phyloP scores from a whole-genome alignment of 2,113 vertebrate genomes.

The Phodopus roborovskii region DNA sequence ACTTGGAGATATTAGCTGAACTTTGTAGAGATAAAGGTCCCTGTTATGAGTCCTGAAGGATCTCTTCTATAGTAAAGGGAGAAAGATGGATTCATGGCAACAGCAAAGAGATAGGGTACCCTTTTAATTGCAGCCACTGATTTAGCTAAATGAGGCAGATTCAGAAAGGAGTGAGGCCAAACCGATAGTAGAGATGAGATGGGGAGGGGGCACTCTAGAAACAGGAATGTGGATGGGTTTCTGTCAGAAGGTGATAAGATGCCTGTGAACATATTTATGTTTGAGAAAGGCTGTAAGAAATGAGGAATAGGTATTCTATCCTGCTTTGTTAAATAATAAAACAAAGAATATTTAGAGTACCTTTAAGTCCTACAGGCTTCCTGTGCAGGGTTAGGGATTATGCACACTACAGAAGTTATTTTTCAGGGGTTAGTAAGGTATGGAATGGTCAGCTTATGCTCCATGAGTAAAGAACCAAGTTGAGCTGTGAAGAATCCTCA shows the following conservation, averaged over 20 bases:
- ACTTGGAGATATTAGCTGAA: neutral
- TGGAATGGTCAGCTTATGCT: neutral
- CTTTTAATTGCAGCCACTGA: neutral
- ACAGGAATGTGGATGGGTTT: neutral
- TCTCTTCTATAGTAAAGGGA: neutral
- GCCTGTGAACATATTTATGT: neutral
- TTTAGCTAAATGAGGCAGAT: neutral
- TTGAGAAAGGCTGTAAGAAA: slow-evolving; percentile 3
- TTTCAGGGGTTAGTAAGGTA: neutral
- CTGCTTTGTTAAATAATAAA: slow-evolving; percentile 3
- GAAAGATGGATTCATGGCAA: neutral
- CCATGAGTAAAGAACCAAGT: neutral
- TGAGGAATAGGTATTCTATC: neutral
- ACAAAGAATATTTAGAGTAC: neutral
- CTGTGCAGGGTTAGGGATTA: neutral
- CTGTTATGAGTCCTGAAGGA: neutral
- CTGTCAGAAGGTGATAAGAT: neutral
- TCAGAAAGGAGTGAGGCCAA: neutral
- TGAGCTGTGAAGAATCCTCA: neutral
- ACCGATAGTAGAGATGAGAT: neutral
- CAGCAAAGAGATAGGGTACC: neutral
- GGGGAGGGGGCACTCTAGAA: neutral
- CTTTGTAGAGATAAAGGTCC: neutral
- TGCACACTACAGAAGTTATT: neutral
- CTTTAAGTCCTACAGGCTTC: neutral